A percentile compares a stretch with the other conserved stretches of the same genome.
Conservation (phyloP, 2,797 vertebrate species). For the Onychomys torridus region DNA sequence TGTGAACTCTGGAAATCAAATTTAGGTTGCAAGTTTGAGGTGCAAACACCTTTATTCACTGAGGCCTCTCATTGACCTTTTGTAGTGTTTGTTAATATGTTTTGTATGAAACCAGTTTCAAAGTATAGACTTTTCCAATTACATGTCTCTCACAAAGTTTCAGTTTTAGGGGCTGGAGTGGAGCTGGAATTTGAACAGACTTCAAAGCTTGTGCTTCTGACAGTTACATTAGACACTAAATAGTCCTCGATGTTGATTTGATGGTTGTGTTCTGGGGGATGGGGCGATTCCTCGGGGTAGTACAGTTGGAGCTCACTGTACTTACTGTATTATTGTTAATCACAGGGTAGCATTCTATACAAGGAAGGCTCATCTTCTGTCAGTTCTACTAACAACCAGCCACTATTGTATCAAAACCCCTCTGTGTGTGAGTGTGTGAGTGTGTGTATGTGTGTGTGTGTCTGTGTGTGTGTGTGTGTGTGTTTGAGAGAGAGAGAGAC, state of each 20-base stretch:
- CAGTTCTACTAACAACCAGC: too few relatives aligned
- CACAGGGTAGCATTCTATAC: background rate
- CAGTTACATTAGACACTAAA: background rate
- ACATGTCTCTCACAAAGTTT: background rate
- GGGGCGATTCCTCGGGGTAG: background rate
- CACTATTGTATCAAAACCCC: too few relatives aligned
- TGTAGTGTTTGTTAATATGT: background rate
- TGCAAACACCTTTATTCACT: background rate
- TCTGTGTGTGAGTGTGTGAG: too few relatives aligned
- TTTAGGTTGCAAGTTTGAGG: background rate
- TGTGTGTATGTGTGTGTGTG: too few relatives aligned
- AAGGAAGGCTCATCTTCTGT: background rate
- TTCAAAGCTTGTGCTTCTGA: background rate
- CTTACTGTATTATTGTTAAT: background rate
- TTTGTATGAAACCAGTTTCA: background rate
- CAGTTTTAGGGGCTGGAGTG: background rate
- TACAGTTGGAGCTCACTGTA: background rate
- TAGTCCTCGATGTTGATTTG: accelerated
- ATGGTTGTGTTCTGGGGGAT: background rate
- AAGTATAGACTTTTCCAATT: background rate
- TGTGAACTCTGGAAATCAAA: background rate
- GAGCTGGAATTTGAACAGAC: background rate
- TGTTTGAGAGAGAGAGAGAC: too few relatives aligned
- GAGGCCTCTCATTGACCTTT: background rate
- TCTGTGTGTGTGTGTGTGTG: too few relatives aligned